Conservation (phyloP, 2,888 invertebrate genomes). For the Cephonodes hylas region DNA sequence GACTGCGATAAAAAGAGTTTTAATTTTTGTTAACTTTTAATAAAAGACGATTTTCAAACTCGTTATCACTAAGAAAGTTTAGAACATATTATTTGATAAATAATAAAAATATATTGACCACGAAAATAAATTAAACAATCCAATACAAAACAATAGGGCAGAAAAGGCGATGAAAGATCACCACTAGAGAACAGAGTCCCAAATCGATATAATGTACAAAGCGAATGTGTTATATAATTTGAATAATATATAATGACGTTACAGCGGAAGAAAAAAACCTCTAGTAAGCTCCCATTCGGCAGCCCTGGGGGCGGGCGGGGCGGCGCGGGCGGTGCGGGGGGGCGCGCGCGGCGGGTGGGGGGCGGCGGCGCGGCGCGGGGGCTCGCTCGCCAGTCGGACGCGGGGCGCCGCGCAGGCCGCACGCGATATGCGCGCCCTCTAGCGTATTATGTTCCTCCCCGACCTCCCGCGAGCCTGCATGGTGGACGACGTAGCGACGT, state of each 20-base stretch:
- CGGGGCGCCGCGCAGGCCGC: conserved; percentile 77
- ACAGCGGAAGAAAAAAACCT: conserved; percentile 24
- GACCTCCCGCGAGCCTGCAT: conserved; percentile 96
- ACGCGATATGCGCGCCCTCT: conserved; percentile 74
- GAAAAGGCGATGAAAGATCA: background rate
- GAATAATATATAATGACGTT: conserved; percentile 9
- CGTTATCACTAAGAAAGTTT: background rate
- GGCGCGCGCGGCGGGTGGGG: conserved; percentile 30
- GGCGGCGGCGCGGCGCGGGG: conserved; percentile 32
- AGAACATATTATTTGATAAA: no score
- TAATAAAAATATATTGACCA: no score
- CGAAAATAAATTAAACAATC: background rate
- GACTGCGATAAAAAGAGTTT: background rate
- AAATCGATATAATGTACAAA: conserved; percentile 5
- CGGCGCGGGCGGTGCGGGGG: conserved; percentile 45
- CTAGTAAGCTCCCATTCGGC: conserved; percentile 53
- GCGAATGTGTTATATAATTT: conserved; percentile 10
- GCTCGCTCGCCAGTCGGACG: conserved; percentile 68
- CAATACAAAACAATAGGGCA: background rate
- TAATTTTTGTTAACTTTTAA: background rate
- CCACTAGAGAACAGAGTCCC: background rate
- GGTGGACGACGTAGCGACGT: conserved; percentile 97
- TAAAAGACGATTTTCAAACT: background rate
- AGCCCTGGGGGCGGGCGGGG: conserved; percentile 48
- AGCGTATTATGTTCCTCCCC: conserved; percentile 92